Evolutionary conservation across 2,888 invertebrate genomes (phyloP), one percentile per base, ranked within the genome.

Genomic region (Aproaerema taeniolella): DNA sequence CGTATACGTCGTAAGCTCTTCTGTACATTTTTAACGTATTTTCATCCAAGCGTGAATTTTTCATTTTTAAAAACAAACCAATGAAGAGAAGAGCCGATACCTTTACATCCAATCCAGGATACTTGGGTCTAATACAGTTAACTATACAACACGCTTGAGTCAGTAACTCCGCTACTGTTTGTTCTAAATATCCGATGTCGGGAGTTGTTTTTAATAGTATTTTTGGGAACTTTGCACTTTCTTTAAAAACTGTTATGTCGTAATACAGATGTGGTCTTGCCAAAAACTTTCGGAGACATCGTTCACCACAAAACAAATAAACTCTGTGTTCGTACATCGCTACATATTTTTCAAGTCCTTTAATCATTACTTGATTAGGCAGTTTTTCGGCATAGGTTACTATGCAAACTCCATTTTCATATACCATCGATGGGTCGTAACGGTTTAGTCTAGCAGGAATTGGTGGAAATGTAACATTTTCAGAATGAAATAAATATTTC

Each of bases 101-200:
- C 32, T 67, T 49, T 24, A 83, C 63, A 45, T 72, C 69, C 13
- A 91, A 67, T 1, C 90, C 90, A 1, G 90, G 89, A 52, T 91
- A 87, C 48, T 91, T 88, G 0, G 91, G 91, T 43, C 91, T 78
- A 11, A 77, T 38, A 1, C 76, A 78, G 41, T 86, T 83, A 0
- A 88, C 75, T 26, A 81, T 70, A 42, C 86, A 85, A 39, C 91
- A 79, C 1, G 89, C 90, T 40, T 83, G 68, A 1, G 89, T 85
- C 16, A 91, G 58, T 28, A 87, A 59, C 40, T 76, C 78, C 0
- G 86, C 88, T 1, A 90, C 67, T 10, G 87, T 89, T 61, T 91
- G 91, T 50, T 91, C 90, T 12, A 91, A 65, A 60, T 89, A 90
- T 1, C 91, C 91, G 10, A 90, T 53, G 39, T 86, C 62, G 0